These are phyloP conservation scores for Aspidapion aeneum DNA, from an alignment of 2,888 invertebrate genomes.

Conservation along the genomic window DNA sequence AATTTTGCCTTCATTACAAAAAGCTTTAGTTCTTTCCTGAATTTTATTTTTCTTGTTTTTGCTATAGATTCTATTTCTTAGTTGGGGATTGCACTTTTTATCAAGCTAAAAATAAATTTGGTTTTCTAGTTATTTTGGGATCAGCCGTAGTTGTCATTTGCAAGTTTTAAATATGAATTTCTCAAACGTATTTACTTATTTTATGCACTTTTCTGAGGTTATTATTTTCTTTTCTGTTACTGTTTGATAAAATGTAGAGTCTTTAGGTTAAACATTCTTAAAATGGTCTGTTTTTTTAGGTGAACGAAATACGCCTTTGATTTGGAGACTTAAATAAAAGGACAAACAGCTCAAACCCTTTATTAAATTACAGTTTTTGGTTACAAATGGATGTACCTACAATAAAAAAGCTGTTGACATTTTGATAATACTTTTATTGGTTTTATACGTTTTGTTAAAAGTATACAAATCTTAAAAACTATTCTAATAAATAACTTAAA, in stretches of 20 bases:
- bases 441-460: neutral
- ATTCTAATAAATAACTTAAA: neutral
- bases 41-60: constrained; percentile 25
- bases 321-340: too few species aligned
- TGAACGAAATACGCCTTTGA: too few species aligned
- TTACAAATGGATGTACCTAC: too few species aligned
- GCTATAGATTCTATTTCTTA: constrained; percentile 37
- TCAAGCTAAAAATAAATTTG: constrained; percentile 42
- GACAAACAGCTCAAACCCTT: too few species aligned
- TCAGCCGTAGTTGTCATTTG: constrained; percentile 35
- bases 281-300: too few species aligned
- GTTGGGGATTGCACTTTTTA: constrained; percentile 40
- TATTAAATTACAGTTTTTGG: too few species aligned
- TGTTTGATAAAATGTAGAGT: constrained; percentile 37
- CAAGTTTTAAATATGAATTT: constrained; percentile 37
- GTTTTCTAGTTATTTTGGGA: constrained; percentile 41
- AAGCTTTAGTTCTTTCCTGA: constrained; percentile 21
- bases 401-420: too few species aligned
- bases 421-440: neutral
- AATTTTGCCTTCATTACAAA: constrained; percentile 18
- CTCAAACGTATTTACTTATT: constrained; percentile 42
- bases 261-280: constrained; percentile 45
- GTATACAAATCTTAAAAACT: neutral
- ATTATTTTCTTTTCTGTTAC: constrained; percentile 26
- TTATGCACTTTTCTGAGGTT: constrained; percentile 36